A percentile compares a stretch with the other conserved stretches of the same genome.
These are phyloP conservation scores for Dione vanillae DNA, from an alignment of 2,888 invertebrate genomes.

Conservation along the genomic window DNA sequence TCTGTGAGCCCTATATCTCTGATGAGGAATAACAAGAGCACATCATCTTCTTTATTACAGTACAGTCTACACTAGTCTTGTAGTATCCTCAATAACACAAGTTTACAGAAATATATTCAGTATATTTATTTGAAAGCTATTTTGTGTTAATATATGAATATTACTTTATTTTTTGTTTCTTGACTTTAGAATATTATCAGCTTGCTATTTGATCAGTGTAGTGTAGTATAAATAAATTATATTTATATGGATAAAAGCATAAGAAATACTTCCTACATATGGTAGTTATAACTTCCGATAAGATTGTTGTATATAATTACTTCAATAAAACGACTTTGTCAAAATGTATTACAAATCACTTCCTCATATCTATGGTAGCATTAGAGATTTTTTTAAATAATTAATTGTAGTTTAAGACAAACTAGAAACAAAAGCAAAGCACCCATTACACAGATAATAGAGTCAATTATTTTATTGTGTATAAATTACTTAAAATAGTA, in stretches of 20 bases:
- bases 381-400: neutral
- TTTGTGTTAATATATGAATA: too few relatives aligned
- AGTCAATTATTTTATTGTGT: neutral
- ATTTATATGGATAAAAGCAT: neutral
- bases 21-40: too few relatives aligned
- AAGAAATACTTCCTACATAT: slow-evolving; percentile 19
- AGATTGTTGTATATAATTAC: slow-evolving; percentile 15
- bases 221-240: slow-evolving; percentile 15
- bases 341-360: neutral
- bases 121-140: too few relatives aligned
- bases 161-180: too few relatives aligned
- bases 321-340: neutral
- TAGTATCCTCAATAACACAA: too few relatives aligned
- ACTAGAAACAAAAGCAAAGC: neutral
- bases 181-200: slow-evolving; percentile 19
- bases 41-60: too few relatives aligned
- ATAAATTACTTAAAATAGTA: neutral
- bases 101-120: too few relatives aligned
- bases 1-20: too few relatives aligned
- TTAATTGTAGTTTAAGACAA: neutral
- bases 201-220: slow-evolving; percentile 7
- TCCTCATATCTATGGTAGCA: neutral
- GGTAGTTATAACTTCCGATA: slow-evolving; percentile 22
- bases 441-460: neutral
- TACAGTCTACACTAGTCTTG: too few relatives aligned